phyloP scores from a whole-genome alignment of 1,140 invertebrate genomes.

The Halotydeus destructor region DNA sequence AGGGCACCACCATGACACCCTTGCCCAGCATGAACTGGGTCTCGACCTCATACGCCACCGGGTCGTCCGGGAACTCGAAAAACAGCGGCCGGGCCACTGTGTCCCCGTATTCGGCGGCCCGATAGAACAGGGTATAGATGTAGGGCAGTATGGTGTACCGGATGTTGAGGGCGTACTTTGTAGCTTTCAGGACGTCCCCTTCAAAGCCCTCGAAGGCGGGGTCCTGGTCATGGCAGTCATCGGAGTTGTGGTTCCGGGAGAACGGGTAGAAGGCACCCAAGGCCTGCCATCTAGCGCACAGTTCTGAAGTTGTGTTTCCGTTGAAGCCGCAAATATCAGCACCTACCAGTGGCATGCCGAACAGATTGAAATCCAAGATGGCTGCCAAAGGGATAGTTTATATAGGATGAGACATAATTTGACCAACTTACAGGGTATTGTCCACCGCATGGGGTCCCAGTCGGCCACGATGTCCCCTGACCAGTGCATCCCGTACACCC shows the following conservation, averaged over 20 bases:
- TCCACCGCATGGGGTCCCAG: conserved; percentile 28
- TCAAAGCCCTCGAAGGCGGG: conserved; percentile 32
- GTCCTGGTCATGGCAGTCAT: conserved; percentile 33
- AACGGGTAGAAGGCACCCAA: conserved; percentile 33
- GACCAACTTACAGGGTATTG: too few relatives aligned
- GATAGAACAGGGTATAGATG: conserved; percentile 30
- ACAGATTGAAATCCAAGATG: conserved; percentile 54
- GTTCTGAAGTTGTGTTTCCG: conserved; percentile 21
- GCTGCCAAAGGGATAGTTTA: too few relatives aligned
- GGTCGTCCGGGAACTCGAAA: conserved; percentile 49
- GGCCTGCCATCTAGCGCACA: conserved; percentile 51
- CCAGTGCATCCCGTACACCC: conserved; percentile 71
- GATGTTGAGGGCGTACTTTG: conserved; percentile 36
- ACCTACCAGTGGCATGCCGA: conserved; percentile 37
- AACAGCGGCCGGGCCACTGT: conserved; percentile 45
- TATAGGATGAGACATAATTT: too few relatives aligned
- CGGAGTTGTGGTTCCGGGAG: conserved; percentile 60
- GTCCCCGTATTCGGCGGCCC: conserved; percentile 20
- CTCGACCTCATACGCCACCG: conserved; percentile 43
- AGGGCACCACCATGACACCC: conserved; percentile 25
- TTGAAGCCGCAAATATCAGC: conserved; percentile 27
- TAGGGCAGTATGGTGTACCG: conserved; percentile 57
- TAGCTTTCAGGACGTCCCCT: conserved; percentile 41
- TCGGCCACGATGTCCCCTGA: conserved; percentile 39
- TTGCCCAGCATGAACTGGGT: conserved; percentile 34